Conservation (phyloP, 2,888 invertebrate genomes). For the Iselma pallidipennis region DNA sequence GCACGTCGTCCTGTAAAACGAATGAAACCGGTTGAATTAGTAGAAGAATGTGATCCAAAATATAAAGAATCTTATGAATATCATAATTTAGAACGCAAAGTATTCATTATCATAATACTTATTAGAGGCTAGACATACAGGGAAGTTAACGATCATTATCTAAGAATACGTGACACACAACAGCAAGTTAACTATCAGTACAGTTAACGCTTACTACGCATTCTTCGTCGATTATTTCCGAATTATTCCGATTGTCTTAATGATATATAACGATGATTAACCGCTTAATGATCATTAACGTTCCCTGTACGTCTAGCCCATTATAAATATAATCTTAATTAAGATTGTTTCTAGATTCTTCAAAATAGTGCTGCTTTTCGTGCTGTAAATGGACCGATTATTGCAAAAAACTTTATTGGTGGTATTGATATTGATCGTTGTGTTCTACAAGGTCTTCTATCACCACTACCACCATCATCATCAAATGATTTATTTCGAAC, state of each 20-base stretch:
- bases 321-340: too few relatives aligned
- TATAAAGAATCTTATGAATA: conserved; percentile 38
- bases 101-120: conserved; percentile 16
- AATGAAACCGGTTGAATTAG: conserved; percentile 29
- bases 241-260: too few relatives aligned
- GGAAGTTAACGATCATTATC: too few relatives aligned
- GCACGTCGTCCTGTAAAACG: conserved; percentile 40
- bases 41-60: conserved; percentile 31
- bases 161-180: too few relatives aligned
- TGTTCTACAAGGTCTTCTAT: conserved; percentile 42
- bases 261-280: too few relatives aligned
- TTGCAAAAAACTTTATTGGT: conserved; percentile 36
- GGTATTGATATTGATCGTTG: conserved; percentile 48
- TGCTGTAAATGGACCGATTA: conserved; percentile 26
- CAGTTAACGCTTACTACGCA: too few relatives aligned
- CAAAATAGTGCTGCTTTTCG: conserved; percentile 37
- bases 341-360: conserved; percentile 30
- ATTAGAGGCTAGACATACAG: too few relatives aligned
- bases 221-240: too few relatives aligned
- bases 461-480: conserved; percentile 36
- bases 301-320: too few relatives aligned
- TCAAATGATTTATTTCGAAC: conserved; percentile 27
- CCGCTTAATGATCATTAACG: too few relatives aligned
- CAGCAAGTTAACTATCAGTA: too few relatives aligned
- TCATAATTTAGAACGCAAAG: conserved; percentile 41